Evolutionary conservation across 1,140 invertebrate genomes (phyloP), one percentile per base, ranked within the genome.

Genomic region (Zaprionus ghesquierei): DNA sequence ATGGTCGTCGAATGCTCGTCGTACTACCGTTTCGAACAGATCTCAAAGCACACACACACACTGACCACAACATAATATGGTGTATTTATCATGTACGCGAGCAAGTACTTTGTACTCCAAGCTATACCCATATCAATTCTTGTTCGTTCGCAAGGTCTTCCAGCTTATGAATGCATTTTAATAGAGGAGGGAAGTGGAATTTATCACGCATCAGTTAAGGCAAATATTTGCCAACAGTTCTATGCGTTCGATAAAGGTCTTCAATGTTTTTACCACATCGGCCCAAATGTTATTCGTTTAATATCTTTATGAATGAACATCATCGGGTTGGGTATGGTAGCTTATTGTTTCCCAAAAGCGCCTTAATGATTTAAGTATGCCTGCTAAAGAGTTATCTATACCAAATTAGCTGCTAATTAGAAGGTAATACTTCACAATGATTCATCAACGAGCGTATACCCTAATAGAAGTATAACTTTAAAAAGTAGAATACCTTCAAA

Each of bases 61-160:
- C 9, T 5, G 6, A 8, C 5, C 5, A 2, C 1, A 29, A 6
- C 8, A 38, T 38, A 33, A 13, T n/a, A n/a, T 15, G 13, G 13
- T n/a, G 2, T 58, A 22, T 56, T 29, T 29, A 29, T 65, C 51
- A 23, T 65, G 60, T 35, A 50, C 59, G n/a, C 35, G 5, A 38
- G 35, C n/a, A 13, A 38, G n/a, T 38, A 41, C 35, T 53, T 53
- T 53, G 50, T 23, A 31, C 35, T 41, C 35, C 13, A 35, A 35
- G 4, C 13, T 35, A 27, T 65, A 33, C 53, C 61, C 41, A 65
- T 71, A 64, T 65, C 51, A 71, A 65, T 71, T 71, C 69, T 71
- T 35, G 62, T 51, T 38, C 63, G 3, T 12, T 25, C 38, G 31
- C 62, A 65, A 71, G 69, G 69, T 59, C 68, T 46, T 49, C 31